Percentiles rank a stretch among this genome's conserved stretches.
Evolutionary conservation across 2,888 invertebrate genomes (phyloP).

Genomic region (Celastrina argiolus): DNA sequence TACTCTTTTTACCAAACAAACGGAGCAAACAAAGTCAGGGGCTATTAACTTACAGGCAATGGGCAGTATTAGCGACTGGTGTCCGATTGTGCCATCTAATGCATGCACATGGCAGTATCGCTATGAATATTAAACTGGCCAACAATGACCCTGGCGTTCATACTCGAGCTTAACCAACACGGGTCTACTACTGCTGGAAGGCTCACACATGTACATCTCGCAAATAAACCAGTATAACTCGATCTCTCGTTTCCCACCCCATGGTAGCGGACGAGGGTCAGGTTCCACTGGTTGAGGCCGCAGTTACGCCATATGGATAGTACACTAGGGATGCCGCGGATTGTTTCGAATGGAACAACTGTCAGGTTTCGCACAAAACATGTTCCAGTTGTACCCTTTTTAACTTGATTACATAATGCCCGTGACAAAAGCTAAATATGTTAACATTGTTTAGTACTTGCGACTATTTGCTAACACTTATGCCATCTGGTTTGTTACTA

Average conservation of each 20-base stretch:
- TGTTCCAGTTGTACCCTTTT: constrained; percentile 39
- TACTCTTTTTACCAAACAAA: not conserved
- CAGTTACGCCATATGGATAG: constrained; percentile 72
- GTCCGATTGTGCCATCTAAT: constrained; percentile 70
- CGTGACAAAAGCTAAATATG: not conserved
- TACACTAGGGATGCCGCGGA: constrained; percentile 69
- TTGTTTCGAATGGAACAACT: constrained; percentile 68
- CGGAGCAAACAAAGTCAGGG: constrained; percentile 9
- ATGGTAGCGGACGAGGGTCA: constrained; percentile 40
- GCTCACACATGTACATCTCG: constrained; percentile 47
- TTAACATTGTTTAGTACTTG: not conserved
- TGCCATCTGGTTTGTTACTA: not conserved
- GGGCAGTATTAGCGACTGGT: constrained; percentile 60
- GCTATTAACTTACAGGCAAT: constrained; percentile 54
- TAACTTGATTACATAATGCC: constrained; percentile 14
- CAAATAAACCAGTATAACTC: constrained; percentile 50
- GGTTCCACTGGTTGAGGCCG: constrained; percentile 50
- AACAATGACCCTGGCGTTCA: not conserved
- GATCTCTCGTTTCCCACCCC: constrained; percentile 38
- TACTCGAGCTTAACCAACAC: not conserved
- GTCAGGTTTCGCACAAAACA: constrained; percentile 58
- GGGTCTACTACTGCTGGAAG: not conserved
- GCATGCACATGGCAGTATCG: constrained; percentile 69
- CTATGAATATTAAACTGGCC: not conserved
- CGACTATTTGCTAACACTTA: constrained; percentile 24